Percentiles rank a stretch among this genome's conserved stretches.
Conservation (phyloP, 2,888 invertebrate species). For the Caenorhabditis sp. region DNA sequence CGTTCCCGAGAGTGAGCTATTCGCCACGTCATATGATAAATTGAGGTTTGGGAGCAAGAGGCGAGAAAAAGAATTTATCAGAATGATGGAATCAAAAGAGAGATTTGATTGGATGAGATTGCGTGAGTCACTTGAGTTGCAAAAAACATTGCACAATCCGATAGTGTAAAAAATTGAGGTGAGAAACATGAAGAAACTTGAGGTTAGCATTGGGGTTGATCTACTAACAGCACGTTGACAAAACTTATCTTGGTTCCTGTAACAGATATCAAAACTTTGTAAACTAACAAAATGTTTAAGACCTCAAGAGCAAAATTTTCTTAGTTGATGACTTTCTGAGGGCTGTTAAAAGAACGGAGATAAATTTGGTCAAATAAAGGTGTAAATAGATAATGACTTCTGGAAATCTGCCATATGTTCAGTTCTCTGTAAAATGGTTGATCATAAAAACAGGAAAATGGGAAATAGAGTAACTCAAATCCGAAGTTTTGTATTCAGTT, state of each 20-base stretch:
- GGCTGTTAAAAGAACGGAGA: no score
- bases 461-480: not conserved
- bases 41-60: conserved; percentile 5
- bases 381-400: no score
- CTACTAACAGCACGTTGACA: no score
- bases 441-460: no score
- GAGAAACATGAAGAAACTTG: conserved; percentile 7
- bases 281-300: no score
- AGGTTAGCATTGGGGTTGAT: conserved; percentile 1
- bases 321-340: no score
- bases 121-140: conserved; percentile 19
- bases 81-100: conserved; percentile 9
- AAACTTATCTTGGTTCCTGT: no score
- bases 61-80: conserved; percentile 27
- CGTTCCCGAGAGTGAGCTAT: conserved; percentile 21
- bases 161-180: conserved; percentile 25
- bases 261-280: no score
- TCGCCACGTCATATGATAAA: conserved; percentile 56
- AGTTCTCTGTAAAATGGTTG: no score
- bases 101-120: conserved; percentile 2
- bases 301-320: no score
- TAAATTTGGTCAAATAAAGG: no score
- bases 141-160: conserved; percentile 7
- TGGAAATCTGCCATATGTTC: no score
- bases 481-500: not conserved